Conservation (phyloP, 2,797 vertebrate species). For the Brachyrhaphis roseni region DNA sequence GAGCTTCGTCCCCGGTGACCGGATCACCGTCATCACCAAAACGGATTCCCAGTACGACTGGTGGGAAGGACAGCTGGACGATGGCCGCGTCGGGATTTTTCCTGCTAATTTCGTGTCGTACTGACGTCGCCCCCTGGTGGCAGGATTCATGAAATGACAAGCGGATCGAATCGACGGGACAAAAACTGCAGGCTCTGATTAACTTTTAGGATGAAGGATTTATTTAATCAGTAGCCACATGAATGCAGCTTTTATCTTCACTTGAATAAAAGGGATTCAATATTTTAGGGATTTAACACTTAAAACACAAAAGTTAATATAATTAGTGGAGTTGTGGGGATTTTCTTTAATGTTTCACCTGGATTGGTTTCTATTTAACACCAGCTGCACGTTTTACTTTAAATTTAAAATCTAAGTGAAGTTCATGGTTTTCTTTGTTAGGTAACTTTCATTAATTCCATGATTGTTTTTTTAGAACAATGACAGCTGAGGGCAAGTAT, state of each 20-base stretch:
- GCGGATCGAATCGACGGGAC: not conserved
- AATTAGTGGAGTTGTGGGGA: not conserved
- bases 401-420: not conserved
- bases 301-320: not conserved
- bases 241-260: not conserved
- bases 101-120: slow-evolving; percentile 92
- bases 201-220: not conserved
- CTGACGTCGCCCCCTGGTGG: slow-evolving; percentile 28
- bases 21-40: slow-evolving; percentile 87
- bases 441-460: not conserved
- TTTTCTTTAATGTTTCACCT: not conserved
- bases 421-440: not conserved
- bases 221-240: not conserved
- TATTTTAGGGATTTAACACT: not conserved
- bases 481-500: not conserved
- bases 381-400: not conserved
- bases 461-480: not conserved
- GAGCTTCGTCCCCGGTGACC: slow-evolving; percentile 88
- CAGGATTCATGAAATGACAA: not conserved
- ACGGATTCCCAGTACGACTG: slow-evolving; percentile 93
- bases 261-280: not conserved
- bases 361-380: not conserved
- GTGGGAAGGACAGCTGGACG: slow-evolving; percentile 90
- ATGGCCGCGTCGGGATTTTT: slow-evolving; percentile 91
- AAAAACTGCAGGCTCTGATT: not conserved